Evolutionary conservation across 2,888 invertebrate genomes (phyloP).

Genomic region (Itoplectis maculator): DNA sequence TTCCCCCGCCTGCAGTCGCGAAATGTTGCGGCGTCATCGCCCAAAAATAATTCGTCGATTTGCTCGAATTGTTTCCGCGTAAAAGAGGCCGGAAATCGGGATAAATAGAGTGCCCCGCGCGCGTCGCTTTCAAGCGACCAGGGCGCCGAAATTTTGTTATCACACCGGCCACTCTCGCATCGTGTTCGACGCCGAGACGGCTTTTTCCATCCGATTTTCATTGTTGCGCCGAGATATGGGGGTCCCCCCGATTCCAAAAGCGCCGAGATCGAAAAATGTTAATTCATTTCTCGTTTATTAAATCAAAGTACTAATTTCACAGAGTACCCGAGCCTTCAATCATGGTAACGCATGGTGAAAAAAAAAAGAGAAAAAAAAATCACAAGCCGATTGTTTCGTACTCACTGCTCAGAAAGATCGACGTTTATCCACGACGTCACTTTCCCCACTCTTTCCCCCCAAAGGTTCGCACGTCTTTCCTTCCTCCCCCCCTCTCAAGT

Average conservation of each 20-base stretch:
- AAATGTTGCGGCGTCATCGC: not conserved
- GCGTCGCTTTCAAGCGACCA: slow-evolving; percentile 16
- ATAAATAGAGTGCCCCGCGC: slow-evolving; percentile 1
- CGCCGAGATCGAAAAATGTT: not conserved
- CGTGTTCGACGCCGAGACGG: not conserved
- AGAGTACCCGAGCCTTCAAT: not conserved
- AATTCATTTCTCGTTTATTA: slow-evolving; percentile 15
- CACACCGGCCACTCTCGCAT: slow-evolving; percentile 4
- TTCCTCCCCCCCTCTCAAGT: slow-evolving; percentile 8
- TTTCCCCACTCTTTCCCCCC: slow-evolving; percentile 21
- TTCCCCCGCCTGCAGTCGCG: not conserved
- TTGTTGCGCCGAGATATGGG: not conserved
- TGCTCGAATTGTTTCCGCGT: not conserved
- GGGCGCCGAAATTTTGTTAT: not conserved
- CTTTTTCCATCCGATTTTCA: slow-evolving; percentile 5
- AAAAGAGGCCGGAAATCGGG: not conserved
- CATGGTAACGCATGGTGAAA: not conserved
- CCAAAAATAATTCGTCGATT: slow-evolving; percentile 9
- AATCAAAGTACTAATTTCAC: slow-evolving; percentile 19
- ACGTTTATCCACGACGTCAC: slow-evolving; percentile 56
- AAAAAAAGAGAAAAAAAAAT: no score
- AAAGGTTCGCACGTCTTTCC: slow-evolving; percentile 56
- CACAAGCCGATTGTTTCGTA: slow-evolving; percentile 10
- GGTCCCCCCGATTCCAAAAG: slow-evolving; percentile 1
- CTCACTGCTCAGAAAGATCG: slow-evolving; percentile 28